phyloP scores from a whole-genome alignment of 2,113 vertebrate genomes.

The Erythrolamprus reginae region DNA sequence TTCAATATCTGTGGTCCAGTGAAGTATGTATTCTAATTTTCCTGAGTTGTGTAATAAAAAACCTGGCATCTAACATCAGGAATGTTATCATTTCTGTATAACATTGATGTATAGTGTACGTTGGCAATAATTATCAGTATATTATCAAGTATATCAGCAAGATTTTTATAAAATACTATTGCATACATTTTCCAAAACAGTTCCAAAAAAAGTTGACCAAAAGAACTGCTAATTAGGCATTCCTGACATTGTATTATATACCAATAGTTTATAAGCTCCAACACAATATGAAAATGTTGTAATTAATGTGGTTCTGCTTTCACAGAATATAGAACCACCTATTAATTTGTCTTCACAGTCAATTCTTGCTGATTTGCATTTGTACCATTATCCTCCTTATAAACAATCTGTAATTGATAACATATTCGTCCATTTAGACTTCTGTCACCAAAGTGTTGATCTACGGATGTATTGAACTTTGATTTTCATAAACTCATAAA shows the following conservation, averaged over 20 bases:
- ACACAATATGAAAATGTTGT: background rate
- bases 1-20: background rate
- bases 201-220: background rate
- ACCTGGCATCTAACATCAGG: background rate
- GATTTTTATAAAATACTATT: background rate
- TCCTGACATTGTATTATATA: background rate
- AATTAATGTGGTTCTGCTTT: background rate
- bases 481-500: background rate
- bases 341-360: background rate
- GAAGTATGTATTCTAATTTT: background rate
- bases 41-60: background rate
- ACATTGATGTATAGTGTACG: background rate
- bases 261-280: background rate
- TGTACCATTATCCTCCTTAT: background rate
- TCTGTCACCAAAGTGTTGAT: background rate
- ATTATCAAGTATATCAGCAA: background rate
- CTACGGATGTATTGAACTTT: background rate
- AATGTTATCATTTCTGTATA: background rate
- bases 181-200: background rate
- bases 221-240: background rate
- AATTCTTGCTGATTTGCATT: background rate
- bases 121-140: background rate
- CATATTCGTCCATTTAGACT: background rate
- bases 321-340: background rate
- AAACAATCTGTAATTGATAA: background rate